phyloP scores from a whole-genome alignment of 2,113 vertebrate genomes.

The Colius striatus region DNA sequence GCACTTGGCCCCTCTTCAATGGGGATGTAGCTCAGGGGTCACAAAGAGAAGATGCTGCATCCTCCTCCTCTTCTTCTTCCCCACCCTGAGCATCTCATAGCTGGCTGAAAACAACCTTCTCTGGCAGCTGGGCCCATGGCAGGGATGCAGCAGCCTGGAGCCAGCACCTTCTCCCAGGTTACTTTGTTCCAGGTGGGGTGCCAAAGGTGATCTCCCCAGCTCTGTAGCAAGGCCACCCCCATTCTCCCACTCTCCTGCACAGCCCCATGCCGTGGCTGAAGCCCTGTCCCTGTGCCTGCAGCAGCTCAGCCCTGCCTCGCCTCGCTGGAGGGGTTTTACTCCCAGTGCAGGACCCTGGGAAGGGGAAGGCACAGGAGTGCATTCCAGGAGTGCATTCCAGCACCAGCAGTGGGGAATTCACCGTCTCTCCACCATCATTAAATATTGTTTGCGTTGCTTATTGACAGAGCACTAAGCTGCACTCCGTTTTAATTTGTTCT shows the following conservation, averaged over 20 bases:
- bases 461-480: slow-evolving; percentile 77
- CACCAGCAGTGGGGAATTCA: not conserved
- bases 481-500: slow-evolving; percentile 71
- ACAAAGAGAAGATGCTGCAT: not conserved
- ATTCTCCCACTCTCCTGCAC: accelerated
- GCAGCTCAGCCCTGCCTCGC: not conserved
- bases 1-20: accelerated
- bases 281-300: not conserved
- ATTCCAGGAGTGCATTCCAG: not conserved
- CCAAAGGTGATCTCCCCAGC: not conserved
- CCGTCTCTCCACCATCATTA: slow-evolving; percentile 55
- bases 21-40: not conserved
- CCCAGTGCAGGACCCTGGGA: not conserved
- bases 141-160: not conserved
- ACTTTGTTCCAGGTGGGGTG: not conserved
- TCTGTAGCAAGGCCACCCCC: not conserved
- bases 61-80: not conserved
- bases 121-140: accelerated
- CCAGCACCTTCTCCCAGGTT: not conserved
- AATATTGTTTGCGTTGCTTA: slow-evolving; percentile 75
- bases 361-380: not conserved
- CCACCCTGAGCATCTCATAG: not conserved
- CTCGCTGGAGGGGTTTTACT: not conserved
- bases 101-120: not conserved
- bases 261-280: not conserved